Conservation (phyloP, 2,888 invertebrate genomes). For the Eilema depressum region DNA sequence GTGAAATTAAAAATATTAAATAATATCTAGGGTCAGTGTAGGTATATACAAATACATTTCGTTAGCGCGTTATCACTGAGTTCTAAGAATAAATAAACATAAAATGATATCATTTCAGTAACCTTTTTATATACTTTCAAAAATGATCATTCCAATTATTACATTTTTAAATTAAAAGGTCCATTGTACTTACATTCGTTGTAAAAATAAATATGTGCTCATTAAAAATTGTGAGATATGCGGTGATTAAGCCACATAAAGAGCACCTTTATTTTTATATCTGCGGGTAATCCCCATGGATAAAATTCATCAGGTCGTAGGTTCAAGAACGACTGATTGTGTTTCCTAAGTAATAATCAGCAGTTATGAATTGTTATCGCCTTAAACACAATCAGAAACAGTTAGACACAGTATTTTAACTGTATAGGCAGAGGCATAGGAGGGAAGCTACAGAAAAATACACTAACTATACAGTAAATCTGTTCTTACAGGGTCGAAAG, state of each 20-base stretch:
- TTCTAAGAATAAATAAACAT: neutral
- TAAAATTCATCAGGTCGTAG: neutral
- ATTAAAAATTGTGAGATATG: constrained; percentile 1
- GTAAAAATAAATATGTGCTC: neutral
- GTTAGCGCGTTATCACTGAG: neutral
- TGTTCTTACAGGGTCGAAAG: no score
- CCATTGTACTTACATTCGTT: neutral
- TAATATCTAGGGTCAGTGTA: neutral
- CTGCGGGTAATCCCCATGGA: neutral
- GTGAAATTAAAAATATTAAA: neutral
- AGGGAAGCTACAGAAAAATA: no score
- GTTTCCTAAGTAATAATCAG: neutral
- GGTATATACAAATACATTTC: neutral
- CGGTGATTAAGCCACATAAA: neutral
- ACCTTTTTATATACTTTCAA: neutral
- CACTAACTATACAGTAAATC: no score
- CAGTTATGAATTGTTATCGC: no score
- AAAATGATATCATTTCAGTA: neutral
- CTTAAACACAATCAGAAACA: neutral
- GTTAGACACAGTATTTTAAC: neutral
- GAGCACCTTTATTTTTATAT: neutral
- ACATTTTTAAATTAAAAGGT: neutral
- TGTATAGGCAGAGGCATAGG: no score
- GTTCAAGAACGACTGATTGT: neutral
- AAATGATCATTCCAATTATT: neutral